Evolutionary conservation across 2,797 vertebrate species (phyloP), one percentile per base, ranked within the genome.

Genomic region (Eleutherodactylus coqui): DNA sequence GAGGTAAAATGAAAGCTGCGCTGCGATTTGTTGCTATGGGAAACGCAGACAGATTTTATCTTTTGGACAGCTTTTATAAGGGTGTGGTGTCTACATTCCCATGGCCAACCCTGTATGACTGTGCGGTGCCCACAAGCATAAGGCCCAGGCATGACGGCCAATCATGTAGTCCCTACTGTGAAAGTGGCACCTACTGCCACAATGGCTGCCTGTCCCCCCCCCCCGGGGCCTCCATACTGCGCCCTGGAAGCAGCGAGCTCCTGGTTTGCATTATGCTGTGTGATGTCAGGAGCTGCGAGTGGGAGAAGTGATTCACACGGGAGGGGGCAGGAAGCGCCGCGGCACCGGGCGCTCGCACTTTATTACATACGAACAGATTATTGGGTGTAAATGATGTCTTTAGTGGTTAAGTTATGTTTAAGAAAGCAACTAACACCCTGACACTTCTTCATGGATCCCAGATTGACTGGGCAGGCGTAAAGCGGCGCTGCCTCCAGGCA

Each of bases 301-400:
- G 27, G 78, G 5, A 13, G 45, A 7, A 1, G 79, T 17, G 49
- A 2, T 51, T 51, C 49, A 51, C 49, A 24, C 32, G 27, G 38
- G 24, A 49, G 45, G 62, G 19, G 47, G 36, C 47, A 17, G 47
- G 47, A 49, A 16, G 51, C 51, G 21, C 24, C 51, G 21, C 21
- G 19, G 51, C 8, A 24, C 2, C 43, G n/a, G n/a, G 47, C n/a
- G 60, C 21, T 38, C 36, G 38, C 55, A 55, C 51, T 55, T 55
- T 55, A 55, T 24, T 55, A 55, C 19, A 24, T 7, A 55, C 1
- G 51, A 1, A 9, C 77, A 45, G 49, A 85, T 85, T 79, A 85
- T 75, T 86, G 69, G 69, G 69, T 75, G 77, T 81, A 64, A 86
- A 81, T 81, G 21, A 49, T 51, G 70, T 49, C 14, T 75, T 81